Evolutionary conservation across 2,888 invertebrate species (phyloP).

Genomic region (Serrognathus titanus): DNA sequence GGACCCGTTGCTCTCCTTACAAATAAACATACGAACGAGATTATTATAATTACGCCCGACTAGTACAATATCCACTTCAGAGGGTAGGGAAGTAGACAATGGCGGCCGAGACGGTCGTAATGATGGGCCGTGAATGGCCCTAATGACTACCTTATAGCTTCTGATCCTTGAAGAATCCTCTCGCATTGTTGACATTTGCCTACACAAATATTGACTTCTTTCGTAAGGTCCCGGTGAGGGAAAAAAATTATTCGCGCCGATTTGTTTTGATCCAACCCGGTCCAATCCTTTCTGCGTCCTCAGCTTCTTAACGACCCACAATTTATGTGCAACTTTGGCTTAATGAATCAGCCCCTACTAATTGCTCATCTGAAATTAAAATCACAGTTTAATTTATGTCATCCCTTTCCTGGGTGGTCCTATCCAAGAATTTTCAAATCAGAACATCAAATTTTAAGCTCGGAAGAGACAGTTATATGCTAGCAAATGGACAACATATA

Average conservation of each 20-base stretch:
- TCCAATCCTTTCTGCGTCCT: too few relatives aligned
- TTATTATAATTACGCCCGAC: slow-evolving; percentile 12
- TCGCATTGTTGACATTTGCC: slow-evolving; percentile 12
- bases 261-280: too few relatives aligned
- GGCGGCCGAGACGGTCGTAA: slow-evolving; percentile 26
- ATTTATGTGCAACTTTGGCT: neutral
- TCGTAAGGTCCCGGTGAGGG: neutral
- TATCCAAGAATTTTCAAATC: too few relatives aligned
- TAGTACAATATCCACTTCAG: slow-evolving; percentile 4
- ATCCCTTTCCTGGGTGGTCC: too few relatives aligned
- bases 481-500: too few relatives aligned
- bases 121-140: slow-evolving; percentile 35
- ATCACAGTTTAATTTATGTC: too few relatives aligned
- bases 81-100: slow-evolving; percentile 14
- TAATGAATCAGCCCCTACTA: too few relatives aligned
- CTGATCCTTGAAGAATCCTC: slow-evolving; percentile 13
- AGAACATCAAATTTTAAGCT: too few relatives aligned
- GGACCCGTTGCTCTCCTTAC: neutral
- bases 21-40: slow-evolving; percentile 10
- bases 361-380: too few relatives aligned
- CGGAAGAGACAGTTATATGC: too few relatives aligned
- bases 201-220: slow-evolving; percentile 18
- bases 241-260: too few relatives aligned
- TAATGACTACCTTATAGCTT: slow-evolving; percentile 34
- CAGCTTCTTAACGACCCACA: neutral